Evolutionary conservation across 1,140 invertebrate genomes (phyloP), one percentile per base, ranked within the genome.

Genomic region (Ceratosolen solmsi): DNA sequence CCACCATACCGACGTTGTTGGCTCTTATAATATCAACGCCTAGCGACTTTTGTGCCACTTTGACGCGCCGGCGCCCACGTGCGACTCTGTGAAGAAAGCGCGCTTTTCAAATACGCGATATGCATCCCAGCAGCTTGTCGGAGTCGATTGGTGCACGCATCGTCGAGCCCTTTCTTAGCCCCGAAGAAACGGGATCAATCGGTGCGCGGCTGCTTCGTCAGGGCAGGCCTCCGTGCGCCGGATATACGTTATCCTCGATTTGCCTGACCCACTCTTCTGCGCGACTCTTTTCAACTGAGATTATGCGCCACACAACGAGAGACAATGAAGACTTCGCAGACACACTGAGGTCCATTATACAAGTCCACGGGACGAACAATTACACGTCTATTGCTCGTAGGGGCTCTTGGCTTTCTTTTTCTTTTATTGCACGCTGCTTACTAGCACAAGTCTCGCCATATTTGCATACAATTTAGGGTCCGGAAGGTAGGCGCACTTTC

Each of bases 381-480:
- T 8, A 46, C 15, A 15, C 30, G 5, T 65, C 2, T 75, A 75
- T 58, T 25, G 38, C 49, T 30, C 8, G 3, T 8, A 22, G 49
- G 7, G 41, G 20, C 15, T 54, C 7, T 7, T 25, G 25, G 0
- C 8, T 65, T 8, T 15, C 13, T 65, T 36, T 36, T 58, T 36
- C 17, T 17, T 51, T 58, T 30, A 15, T 41, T 38, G 38, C 30
- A 38, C 27, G 51, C 15, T n/a, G 49, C 56, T 71, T 68, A n/a
- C 46, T 30, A 80, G 75, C 79, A 82, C 75, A 38, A 60, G 4
- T 75, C 75, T 63, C 17, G 63, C 13, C 11, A 22, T 74, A 84
- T 87, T 87, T 85, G 84, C 86, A 86, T 86, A 86, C 84, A 84
- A 86, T 84, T 4, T 9, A 36, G 17, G 25, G 8, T 11, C 83